These are phyloP conservation scores for Linyphia triangularis DNA, from an alignment of 2,888 invertebrate genomes.

Conservation along the genomic window DNA sequence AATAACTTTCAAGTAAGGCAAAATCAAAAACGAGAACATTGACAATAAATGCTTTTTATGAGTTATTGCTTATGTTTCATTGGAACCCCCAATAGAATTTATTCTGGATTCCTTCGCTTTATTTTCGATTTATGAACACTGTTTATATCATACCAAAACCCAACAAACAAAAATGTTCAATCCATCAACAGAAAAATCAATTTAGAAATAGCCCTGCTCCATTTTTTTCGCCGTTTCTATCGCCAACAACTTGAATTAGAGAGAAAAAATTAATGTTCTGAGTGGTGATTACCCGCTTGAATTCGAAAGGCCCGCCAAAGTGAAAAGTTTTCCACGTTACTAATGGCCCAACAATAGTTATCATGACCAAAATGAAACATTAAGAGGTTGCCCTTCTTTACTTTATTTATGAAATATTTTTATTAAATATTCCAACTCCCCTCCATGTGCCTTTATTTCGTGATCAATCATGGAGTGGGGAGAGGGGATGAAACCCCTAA, in stretches of 20 bases:
- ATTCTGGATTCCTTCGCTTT: neutral
- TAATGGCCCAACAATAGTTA: constrained; percentile 72
- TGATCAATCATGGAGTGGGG: constrained; percentile 46
- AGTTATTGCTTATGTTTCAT: neutral
- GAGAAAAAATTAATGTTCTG: constrained; percentile 62
- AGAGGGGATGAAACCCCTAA: neutral
- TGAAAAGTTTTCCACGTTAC: constrained; percentile 66
- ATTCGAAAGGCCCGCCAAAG: constrained; percentile 28
- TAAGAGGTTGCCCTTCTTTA: constrained; percentile 54
- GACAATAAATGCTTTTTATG: neutral
- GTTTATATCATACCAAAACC: neutral
- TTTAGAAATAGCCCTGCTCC: constrained; percentile 16
- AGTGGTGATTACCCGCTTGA: constrained; percentile 57
- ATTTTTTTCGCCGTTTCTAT: neutral
- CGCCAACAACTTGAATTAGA: constrained; percentile 19
- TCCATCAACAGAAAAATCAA: constrained; percentile 15
- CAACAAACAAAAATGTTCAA: neutral
- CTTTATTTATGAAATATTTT: constrained; percentile 72
- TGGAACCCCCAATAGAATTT: neutral
- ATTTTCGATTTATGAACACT: neutral
- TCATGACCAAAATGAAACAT: constrained; percentile 61
- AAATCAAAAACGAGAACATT: no score
- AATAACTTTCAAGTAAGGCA: no score
- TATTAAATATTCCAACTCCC: constrained; percentile 65
- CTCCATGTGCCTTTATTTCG: constrained; percentile 36